Evolutionary conservation across 1,140 invertebrate genomes (phyloP).

Genomic region (Sinonovacula constricta): DNA sequence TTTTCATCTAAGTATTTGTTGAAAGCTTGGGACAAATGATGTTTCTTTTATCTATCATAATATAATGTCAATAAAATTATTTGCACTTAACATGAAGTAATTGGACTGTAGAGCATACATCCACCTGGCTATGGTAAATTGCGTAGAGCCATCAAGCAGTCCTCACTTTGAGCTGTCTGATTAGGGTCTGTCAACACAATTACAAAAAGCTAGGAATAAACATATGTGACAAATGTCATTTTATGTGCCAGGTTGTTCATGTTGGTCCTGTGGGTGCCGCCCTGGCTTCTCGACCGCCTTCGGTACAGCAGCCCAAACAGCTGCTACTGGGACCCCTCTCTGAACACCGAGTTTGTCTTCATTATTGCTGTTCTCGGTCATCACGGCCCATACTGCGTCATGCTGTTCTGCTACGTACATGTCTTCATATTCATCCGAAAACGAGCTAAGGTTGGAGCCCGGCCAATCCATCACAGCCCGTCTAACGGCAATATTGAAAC

Average conservation of each 20-base stretch:
- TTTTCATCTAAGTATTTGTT: no score
- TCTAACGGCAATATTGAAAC: not conserved
- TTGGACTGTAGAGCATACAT: no score
- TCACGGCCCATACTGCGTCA: constrained; percentile 72
- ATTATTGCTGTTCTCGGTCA: constrained; percentile 76
- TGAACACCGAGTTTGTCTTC: constrained; percentile 75
- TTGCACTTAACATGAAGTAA: no score
- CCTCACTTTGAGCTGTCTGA: no score
- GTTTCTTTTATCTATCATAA: no score
- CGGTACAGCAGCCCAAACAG: constrained; percentile 55
- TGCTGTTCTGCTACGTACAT: constrained; percentile 71
- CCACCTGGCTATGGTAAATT: no score
- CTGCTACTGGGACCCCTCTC: constrained; percentile 75
- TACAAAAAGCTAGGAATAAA: no score
- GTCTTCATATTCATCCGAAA: constrained; percentile 70
- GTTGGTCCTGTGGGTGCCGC: constrained; percentile 72
- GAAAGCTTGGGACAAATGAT: no score
- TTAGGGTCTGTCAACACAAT: no score
- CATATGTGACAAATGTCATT: no score
- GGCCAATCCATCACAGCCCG: not conserved
- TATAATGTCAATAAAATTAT: no score
- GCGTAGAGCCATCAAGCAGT: no score
- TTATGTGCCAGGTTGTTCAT: constrained; percentile 71
- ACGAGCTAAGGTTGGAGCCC: constrained; percentile 34
- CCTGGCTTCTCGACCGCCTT: constrained; percentile 74